These are phyloP conservation scores for Semibalanus balanoides DNA, from an alignment of 1,140 invertebrate genomes.

Conservation along the genomic window DNA sequence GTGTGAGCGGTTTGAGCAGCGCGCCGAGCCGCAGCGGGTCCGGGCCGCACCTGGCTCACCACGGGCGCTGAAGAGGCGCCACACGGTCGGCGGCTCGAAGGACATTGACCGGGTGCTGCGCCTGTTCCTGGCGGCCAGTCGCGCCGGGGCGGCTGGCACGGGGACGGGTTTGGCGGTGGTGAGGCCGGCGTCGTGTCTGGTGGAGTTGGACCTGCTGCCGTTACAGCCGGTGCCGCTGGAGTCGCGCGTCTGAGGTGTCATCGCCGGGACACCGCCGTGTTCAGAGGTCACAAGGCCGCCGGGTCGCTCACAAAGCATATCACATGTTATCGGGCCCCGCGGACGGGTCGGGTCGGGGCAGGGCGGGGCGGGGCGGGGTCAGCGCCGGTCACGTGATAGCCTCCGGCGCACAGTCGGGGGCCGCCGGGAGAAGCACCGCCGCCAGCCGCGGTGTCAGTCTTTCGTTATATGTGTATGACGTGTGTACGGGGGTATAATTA, in stretches of 20 bases:
- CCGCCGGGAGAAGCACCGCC: too few species aligned
- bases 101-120: conserved; percentile 53
- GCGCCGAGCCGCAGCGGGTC: neutral
- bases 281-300: too few species aligned
- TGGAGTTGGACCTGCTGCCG: neutral
- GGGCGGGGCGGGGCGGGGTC: too few species aligned
- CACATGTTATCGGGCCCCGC: too few species aligned
- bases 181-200: neutral
- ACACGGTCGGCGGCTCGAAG: conserved; percentile 78
- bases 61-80: conserved; percentile 54
- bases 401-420: too few species aligned
- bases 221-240: neutral
- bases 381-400: neutral
- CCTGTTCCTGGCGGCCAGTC: neutral
- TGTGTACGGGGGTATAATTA: neutral
- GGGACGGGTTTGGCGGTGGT: neutral
- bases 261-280: too few species aligned
- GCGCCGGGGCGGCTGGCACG: too few species aligned
- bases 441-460: neutral
- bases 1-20: neutral
- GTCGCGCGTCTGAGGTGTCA: conserved; percentile 2
- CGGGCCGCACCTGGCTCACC: neutral
- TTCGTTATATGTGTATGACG: neutral
- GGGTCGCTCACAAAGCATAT: too few species aligned
- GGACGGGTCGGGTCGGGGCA: too few species aligned